phyloP scores from a whole-genome alignment of 2,888 invertebrate genomes.

The Gryllus longicercus region DNA sequence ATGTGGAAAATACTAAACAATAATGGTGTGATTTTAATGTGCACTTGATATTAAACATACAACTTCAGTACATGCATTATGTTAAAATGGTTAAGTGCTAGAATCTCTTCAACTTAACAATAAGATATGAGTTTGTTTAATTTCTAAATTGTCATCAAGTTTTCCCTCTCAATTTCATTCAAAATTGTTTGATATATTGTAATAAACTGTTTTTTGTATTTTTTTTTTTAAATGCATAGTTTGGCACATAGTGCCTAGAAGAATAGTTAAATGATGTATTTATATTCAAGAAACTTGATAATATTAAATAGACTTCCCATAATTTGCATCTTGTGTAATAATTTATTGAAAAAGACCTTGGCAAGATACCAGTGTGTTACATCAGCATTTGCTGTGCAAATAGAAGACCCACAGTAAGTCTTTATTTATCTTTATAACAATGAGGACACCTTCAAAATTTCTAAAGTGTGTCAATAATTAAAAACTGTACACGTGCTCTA shows the following conservation, averaged over 20 bases:
- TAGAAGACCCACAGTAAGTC: conserved; percentile 28
- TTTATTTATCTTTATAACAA: not conserved
- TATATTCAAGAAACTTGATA: not conserved
- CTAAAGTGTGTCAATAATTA: conserved; percentile 2
- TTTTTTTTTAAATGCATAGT: not conserved
- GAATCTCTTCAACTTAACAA: not conserved
- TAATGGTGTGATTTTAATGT: not conserved
- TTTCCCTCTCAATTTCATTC: conserved; percentile 17
- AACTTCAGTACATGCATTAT: not conserved
- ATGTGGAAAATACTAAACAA: not conserved
- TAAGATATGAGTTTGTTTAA: not conserved
- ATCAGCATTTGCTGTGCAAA: conserved; percentile 25
- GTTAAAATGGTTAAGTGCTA: not conserved
- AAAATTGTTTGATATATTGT: conserved; percentile 17
- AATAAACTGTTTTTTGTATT: not conserved
- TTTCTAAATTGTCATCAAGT: not conserved
- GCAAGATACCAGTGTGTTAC: conserved; percentile 22
- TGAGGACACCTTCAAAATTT: not conserved
- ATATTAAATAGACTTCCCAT: conserved; percentile 2
- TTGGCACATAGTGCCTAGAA: conserved; percentile 1
- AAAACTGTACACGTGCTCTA: not conserved
- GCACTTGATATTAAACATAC: not conserved
- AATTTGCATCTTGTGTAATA: not conserved
- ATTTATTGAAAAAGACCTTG: not conserved
- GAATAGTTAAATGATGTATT: conserved; percentile 6